These are phyloP conservation scores for Halcyon badia DNA, from an alignment of 2,797 vertebrate species.

Conservation along the genomic window DNA sequence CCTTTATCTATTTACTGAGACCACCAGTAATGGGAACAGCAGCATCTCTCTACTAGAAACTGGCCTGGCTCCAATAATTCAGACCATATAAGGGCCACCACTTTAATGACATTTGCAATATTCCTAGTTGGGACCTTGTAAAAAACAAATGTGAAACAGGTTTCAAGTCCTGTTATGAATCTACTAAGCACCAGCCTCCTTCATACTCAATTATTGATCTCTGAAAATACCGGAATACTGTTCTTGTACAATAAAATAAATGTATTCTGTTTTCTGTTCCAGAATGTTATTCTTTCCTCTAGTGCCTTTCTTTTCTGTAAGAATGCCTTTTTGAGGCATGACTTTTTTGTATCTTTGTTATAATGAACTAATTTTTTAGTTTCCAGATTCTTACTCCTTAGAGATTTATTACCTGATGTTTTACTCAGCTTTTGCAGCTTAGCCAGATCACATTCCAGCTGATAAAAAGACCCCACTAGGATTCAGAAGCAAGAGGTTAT, in stretches of 20 bases:
- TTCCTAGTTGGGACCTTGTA: background rate
- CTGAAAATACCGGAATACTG: background rate
- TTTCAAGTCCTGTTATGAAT: background rate
- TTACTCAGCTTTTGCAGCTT: conserved; percentile 59
- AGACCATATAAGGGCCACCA: background rate
- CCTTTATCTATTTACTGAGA: background rate
- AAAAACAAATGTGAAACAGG: background rate
- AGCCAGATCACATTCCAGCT: conserved; percentile 84
- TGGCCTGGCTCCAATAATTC: background rate
- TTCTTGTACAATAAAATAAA: conserved; percentile 40
- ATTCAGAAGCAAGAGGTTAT: background rate
- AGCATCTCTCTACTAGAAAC: background rate
- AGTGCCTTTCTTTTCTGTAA: conserved; percentile 80
- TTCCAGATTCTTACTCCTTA: background rate
- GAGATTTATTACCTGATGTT: conserved; percentile 10
- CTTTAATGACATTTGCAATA: background rate
- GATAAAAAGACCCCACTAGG: background rate
- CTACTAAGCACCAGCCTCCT: background rate
- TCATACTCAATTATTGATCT: background rate
- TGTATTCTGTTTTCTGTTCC: conserved; percentile 81
- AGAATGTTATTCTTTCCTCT: conserved; percentile 79
- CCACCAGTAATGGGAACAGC: background rate
- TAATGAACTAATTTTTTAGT: background rate
- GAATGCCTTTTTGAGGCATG: conserved; percentile 74
- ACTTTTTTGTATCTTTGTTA: background rate